Evolutionary conservation across 1,140 invertebrate species (phyloP).

Genomic region (Tetramorium parvispinum): DNA sequence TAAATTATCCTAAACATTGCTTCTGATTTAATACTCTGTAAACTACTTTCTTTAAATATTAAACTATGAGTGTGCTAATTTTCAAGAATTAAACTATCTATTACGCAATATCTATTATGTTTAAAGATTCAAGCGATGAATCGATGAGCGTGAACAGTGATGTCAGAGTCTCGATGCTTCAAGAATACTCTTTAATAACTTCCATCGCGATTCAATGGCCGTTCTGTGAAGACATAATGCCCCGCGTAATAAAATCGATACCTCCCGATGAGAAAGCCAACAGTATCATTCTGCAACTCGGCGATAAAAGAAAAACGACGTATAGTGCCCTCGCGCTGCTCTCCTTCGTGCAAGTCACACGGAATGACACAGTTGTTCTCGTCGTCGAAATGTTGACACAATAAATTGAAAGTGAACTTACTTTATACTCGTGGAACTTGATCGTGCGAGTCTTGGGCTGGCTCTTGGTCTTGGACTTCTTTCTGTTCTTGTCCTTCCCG

Average conservation of each 20-base stretch:
- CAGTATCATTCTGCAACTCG: conserved; percentile 48
- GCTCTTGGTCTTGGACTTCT: conserved; percentile 96
- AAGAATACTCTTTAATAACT: conserved; percentile 40
- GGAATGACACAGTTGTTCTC: conserved; percentile 54
- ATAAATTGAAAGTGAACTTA: conserved; percentile 74
- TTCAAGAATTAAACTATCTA: background rate
- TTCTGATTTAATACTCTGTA: background rate
- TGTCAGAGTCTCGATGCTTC: conserved; percentile 14
- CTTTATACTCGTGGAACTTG: conserved; percentile 99
- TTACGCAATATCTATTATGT: conserved; percentile 31
- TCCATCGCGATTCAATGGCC: background rate
- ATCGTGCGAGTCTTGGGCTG: conserved; percentile 96
- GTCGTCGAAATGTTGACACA: conserved; percentile 54
- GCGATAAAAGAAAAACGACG: conserved; percentile 12
- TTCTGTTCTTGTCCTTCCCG: conserved; percentile 93
- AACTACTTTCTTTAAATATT: background rate
- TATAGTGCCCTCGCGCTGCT: background rate
- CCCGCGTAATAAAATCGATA: conserved; percentile 49
- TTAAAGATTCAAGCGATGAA: background rate
- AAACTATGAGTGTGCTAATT: background rate
- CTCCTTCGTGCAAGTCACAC: conserved; percentile 50
- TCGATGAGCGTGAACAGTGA: conserved; percentile 13
- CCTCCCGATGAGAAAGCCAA: conserved; percentile 34
- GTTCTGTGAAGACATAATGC: conserved; percentile 39
- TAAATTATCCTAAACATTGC: background rate